Conservation (phyloP, 2,888 invertebrate species). For the Dynastes grantii region DNA sequence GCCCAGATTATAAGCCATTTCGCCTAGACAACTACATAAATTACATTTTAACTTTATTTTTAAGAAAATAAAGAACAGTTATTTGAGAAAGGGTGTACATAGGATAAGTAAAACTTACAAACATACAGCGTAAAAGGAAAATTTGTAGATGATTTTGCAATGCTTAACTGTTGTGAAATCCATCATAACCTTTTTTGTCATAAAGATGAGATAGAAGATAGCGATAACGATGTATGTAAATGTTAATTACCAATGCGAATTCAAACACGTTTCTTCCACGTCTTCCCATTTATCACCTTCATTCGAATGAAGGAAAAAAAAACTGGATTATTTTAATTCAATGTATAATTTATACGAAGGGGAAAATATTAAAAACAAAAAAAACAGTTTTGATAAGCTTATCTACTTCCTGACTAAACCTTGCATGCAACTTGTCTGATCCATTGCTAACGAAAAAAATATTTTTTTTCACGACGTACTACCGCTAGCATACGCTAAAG, state of each 20-base stretch:
- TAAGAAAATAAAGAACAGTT: too few relatives aligned
- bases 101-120: too few relatives aligned
- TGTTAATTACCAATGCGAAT: background rate
- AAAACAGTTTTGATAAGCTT: constrained; percentile 55
- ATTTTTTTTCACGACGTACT: constrained; percentile 39
- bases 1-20: too few relatives aligned
- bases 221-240: background rate
- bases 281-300: background rate
- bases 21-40: too few relatives aligned
- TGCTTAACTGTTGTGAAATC: too few relatives aligned
- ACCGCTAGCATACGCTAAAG: background rate
- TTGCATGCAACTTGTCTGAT: constrained; percentile 54
- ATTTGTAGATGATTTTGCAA: too few relatives aligned
- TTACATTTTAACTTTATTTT: too few relatives aligned
- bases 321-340: constrained; percentile 36
- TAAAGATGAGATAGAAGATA: too few relatives aligned
- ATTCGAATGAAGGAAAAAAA: constrained; percentile 18
- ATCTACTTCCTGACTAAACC: constrained; percentile 57
- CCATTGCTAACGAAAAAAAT: constrained; percentile 47
- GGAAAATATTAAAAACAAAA: constrained; percentile 52
- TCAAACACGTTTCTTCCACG: background rate
- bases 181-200: too few relatives aligned
- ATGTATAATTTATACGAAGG: constrained; percentile 42
- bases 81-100: too few relatives aligned
- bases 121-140: too few relatives aligned